Conservation (phyloP, 2,888 invertebrate species). For the Latrodectus elegans region DNA sequence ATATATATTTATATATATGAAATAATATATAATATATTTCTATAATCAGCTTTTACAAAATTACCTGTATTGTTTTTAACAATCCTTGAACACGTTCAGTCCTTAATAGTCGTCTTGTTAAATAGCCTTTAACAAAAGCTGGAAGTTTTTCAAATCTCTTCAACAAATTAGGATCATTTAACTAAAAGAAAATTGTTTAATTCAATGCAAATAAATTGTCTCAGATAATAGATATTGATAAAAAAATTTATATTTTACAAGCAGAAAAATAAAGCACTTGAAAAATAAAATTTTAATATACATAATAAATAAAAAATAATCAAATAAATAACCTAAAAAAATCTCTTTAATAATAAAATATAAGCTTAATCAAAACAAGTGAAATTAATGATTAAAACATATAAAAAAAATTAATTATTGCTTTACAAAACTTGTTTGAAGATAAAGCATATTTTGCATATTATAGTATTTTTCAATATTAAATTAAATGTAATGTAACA, state of each 20-base stretch:
- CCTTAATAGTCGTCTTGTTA: conserved; percentile 86
- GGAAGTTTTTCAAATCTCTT: conserved; percentile 74
- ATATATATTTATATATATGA: too few species aligned
- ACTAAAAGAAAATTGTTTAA: conserved; percentile 15
- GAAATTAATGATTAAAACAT: too few species aligned
- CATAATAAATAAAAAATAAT: not conserved
- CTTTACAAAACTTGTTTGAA: too few species aligned
- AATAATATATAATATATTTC: too few species aligned
- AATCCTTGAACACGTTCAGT: conserved; percentile 87
- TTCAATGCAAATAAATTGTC: not conserved
- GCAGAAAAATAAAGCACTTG: not conserved
- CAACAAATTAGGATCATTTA: conserved; percentile 70
- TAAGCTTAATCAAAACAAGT: too few species aligned
- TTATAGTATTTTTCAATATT: too few species aligned
- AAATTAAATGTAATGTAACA: too few species aligned
- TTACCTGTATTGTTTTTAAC: conserved; percentile 82
- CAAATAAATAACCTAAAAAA: not conserved
- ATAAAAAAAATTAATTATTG: too few species aligned
- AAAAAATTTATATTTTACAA: not conserved
- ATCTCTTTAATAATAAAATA: too few species aligned
- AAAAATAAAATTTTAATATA: not conserved
- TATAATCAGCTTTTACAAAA: not conserved
- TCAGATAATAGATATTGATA: not conserved
- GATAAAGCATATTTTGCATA: too few species aligned
- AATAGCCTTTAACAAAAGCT: conserved; percentile 81